Evolutionary conservation across 37 sponge, comb jelly and placozoan species (phyloP).

Genomic region (Beroe forskalii): DNA sequence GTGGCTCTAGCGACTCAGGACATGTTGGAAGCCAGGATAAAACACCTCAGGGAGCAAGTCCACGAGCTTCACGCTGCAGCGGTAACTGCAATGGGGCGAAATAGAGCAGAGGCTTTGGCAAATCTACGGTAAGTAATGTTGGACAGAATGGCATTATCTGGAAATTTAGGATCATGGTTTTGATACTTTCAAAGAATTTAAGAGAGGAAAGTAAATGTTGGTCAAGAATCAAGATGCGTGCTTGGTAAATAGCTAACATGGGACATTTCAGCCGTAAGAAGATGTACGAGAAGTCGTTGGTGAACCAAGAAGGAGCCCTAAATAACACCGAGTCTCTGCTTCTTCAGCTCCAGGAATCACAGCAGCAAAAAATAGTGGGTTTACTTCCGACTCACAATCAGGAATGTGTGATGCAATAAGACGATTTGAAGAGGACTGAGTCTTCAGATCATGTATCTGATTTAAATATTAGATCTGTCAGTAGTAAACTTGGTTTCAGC

Average conservation of each 20-base stretch:
- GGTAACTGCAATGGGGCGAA: background rate
- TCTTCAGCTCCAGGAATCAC: background rate
- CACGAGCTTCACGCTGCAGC: background rate
- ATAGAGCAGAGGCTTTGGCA: background rate
- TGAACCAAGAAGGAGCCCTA: background rate
- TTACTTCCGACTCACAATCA: too few species aligned
- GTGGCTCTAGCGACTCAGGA: background rate
- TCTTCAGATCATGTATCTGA: too few species aligned
- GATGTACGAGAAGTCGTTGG: background rate
- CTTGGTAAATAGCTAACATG: too few species aligned
- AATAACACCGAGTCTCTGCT: slow-evolving; percentile 9
- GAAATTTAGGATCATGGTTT: too few species aligned
- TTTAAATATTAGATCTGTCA: too few species aligned
- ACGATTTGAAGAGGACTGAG: too few species aligned
- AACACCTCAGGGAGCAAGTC: background rate
- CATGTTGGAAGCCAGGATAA: background rate
- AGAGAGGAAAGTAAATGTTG: too few species aligned
- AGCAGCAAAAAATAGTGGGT: background rate
- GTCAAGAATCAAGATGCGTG: too few species aligned
- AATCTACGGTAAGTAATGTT: background rate
- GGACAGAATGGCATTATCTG: too few species aligned
- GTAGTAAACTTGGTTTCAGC: too few species aligned
- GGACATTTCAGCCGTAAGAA: background rate
- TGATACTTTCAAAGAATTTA: too few species aligned
- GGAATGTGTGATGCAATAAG: too few species aligned